phyloP scores from a whole-genome alignment of 37 sponge, comb jelly and placozoan genomes.

The Mnemiopsis leidyi region DNA sequence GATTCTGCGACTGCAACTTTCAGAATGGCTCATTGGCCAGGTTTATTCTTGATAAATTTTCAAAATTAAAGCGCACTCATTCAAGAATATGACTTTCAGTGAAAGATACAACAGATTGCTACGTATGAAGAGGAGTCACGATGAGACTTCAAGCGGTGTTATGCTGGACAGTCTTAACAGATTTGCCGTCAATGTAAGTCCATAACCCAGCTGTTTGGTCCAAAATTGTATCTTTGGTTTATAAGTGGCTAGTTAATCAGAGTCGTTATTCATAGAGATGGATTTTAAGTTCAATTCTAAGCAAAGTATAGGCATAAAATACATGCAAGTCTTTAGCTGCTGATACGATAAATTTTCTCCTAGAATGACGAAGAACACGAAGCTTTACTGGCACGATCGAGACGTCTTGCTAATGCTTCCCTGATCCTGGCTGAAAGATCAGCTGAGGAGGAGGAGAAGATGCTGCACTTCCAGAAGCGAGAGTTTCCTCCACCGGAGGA shows the following conservation, averaged over 20 bases:
- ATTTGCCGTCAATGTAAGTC: not conserved
- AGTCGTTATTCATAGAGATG: no score
- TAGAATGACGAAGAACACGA: constrained; percentile 10
- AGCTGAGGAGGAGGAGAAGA: not conserved
- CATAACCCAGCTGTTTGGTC: no score
- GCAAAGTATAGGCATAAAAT: no score
- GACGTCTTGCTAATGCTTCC: not conserved
- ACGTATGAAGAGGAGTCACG: not conserved
- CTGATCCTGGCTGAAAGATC: not conserved
- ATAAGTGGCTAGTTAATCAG: no score
- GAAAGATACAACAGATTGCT: constrained; percentile 13
- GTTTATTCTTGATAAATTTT: not conserved
- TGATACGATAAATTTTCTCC: not conserved
- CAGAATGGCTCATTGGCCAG: no score
- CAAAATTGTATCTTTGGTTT: no score
- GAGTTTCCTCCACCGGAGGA: not conserved
- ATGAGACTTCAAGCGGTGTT: not conserved
- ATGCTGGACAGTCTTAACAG: not conserved
- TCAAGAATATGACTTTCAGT: no score
- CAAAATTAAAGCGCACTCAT: no score
- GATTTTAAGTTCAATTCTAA: no score
- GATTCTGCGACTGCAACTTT: no score
- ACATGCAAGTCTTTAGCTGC: no score
- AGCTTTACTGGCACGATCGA: not conserved
- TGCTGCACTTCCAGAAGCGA: not conserved